Conservation (phyloP, 92 coral and sea anemone species). For the Parazoanthus swiftii region DNA sequence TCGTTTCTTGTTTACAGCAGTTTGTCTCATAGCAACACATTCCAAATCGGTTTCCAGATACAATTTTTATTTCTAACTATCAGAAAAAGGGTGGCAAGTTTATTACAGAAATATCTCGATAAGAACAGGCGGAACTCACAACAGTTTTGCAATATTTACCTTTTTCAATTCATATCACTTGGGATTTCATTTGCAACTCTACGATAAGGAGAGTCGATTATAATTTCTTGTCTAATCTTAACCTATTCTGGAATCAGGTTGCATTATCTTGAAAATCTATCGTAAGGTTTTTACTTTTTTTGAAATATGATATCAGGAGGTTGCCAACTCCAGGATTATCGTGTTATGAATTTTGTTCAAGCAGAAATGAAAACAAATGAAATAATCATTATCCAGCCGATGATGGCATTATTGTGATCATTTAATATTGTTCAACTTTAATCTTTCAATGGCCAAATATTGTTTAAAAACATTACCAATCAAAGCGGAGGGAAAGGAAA, state of each 20-base stretch:
- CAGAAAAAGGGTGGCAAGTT: neutral
- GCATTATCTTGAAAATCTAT: neutral
- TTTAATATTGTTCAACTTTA: too few species aligned
- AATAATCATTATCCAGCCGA: neutral
- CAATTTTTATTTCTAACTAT: too few species aligned
- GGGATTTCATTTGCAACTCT: neutral
- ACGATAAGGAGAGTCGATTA: neutral
- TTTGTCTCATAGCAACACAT: neutral
- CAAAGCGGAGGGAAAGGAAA: too few species aligned
- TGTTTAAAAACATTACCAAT: too few species aligned
- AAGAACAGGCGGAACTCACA: neutral
- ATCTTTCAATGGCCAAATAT: too few species aligned
- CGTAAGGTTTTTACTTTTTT: neutral
- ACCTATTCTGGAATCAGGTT: neutral
- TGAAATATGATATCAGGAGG: neutral
- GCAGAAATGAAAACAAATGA: too few species aligned
- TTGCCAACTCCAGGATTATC: neutral
- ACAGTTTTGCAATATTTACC: neutral
- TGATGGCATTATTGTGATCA: too few species aligned
- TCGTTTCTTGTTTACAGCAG: neutral
- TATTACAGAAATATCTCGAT: too few species aligned
- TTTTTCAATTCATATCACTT: neutral
- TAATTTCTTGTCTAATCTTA: neutral
- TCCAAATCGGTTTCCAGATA: neutral
- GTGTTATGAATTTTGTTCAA: neutral